phyloP scores from a whole-genome alignment of 2,888 invertebrate species.

The Seira ritae region DNA sequence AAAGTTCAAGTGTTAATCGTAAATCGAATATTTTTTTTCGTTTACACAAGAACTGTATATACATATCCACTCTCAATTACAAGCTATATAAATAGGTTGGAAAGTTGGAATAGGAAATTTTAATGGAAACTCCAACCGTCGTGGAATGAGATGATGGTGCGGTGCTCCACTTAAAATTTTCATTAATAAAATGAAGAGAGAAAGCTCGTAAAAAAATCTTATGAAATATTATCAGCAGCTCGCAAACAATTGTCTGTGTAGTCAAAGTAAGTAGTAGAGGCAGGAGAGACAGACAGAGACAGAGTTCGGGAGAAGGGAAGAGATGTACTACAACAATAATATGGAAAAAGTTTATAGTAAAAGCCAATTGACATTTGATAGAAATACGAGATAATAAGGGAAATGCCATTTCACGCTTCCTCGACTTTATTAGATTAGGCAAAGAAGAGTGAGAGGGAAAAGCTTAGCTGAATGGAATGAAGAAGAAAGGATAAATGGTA shows the following conservation, averaged over 20 bases:
- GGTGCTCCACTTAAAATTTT: neutral
- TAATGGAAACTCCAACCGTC: no score
- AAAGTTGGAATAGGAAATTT: no score
- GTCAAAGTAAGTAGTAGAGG: slow-evolving; percentile 34
- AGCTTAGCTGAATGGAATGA: slow-evolving; percentile 56
- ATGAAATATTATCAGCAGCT: slow-evolving; percentile 59
- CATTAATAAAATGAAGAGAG: neutral
- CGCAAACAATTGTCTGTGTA: slow-evolving; percentile 52
- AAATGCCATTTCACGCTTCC: slow-evolving; percentile 73
- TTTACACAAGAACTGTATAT: no score
- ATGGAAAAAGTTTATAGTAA: slow-evolving; percentile 41
- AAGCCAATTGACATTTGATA: slow-evolving; percentile 72
- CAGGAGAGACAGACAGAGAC: slow-evolving; percentile 32
- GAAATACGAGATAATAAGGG: slow-evolving; percentile 72
- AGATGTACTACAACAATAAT: slow-evolving; percentile 42
- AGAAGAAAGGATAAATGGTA: slow-evolving; percentile 51
- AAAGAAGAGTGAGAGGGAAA: slow-evolving; percentile 41
- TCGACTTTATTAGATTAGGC: slow-evolving; percentile 73
- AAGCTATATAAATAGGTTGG: no score
- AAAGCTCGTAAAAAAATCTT: slow-evolving; percentile 14
- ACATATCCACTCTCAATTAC: no score
- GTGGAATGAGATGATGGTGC: no score
- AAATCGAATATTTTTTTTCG: neutral
- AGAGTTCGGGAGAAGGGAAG: slow-evolving; percentile 30
- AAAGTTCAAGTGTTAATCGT: neutral